phyloP scores from a whole-genome alignment of 37 sponge, comb jelly and placozoan species.

The Aphrocallistes beatrix region DNA sequence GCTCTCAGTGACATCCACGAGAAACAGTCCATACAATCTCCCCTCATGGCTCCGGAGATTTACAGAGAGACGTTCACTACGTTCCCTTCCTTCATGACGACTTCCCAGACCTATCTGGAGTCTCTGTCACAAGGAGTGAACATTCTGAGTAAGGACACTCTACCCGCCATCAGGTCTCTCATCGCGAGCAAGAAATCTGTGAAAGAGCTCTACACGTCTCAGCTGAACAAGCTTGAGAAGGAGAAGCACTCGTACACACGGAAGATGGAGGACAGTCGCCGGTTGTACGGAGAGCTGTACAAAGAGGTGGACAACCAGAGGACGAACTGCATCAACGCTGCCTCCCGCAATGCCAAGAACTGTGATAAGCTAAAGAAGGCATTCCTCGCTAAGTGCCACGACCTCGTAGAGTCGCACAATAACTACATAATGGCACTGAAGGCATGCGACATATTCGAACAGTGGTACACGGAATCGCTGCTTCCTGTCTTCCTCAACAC shows the following conservation, averaged over 20 bases:
- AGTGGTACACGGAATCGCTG: not conserved
- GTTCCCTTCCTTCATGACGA: not conserved
- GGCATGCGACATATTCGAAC: constrained; percentile 11
- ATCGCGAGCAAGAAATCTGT: constrained; percentile 1
- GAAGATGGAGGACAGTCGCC: not conserved
- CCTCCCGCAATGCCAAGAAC: not conserved
- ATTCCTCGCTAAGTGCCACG: not conserved
- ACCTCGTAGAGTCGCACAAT: not conserved
- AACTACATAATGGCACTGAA: not conserved
- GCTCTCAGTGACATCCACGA: not conserved
- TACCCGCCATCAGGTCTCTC: not conserved
- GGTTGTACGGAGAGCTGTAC: not conserved
- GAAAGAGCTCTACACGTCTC: not conserved
- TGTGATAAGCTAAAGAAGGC: not conserved
- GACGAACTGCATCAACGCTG: not conserved
- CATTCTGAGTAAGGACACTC: not conserved
- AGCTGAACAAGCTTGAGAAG: not conserved
- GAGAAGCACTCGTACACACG: not conserved
- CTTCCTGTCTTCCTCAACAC: not conserved
- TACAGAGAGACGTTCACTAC: not conserved
- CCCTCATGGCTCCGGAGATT: not conserved
- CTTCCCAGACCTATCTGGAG: not conserved
- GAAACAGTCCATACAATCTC: not conserved
- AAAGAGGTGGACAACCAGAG: not conserved
- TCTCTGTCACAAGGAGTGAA: not conserved